Base-by-base conservation (phyloP, 2,888 invertebrate species). In the Toxonevra muliebris region DNA sequence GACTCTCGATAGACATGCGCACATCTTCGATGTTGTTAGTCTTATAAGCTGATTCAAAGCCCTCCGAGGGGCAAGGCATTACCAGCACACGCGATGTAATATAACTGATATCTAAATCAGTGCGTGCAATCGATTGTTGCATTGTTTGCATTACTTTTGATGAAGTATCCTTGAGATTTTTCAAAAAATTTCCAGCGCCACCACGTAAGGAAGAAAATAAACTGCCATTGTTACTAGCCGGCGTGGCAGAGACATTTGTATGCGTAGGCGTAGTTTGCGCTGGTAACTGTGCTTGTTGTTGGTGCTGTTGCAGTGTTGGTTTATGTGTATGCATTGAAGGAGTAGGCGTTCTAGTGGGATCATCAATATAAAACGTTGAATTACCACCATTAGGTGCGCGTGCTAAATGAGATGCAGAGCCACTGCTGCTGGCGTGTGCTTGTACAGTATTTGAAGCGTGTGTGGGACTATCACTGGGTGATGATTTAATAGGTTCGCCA, bases 61-160 rank as follows among this genome's bases (percentile, higher is more conserved):
- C 95, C 82, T 98, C 97, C 0, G 95, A 95, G 1, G 97, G 96
- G 83, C 92, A 96, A 8, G 97, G 96, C 95, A 98, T 97, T 17
- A 97, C 95, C 78, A 95, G 88, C 66, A 98, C 87, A 67, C 97
- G 90, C 61, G 96, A 94, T 11, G 97, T 97, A 73, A 98, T 90
- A 84, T 96, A 96, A 80, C 92, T 94, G 65, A 97, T 92, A 82
- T 98, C 97, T 79, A 97, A 86, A 85, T 97, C 97, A 61, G 91
- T 91, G 76, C 94, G 88, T 43, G 92, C 93, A 85, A 96, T 95
- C 57, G 92, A 91, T 89, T 95, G 95, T 84, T 96, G 96, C 73
- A 98, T 95, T 48, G 96, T 95, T 83, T 97, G 96, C 92, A 98
- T 97, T 53, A 98, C 96, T 88, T 97, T 97, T 48, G 92, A 93